Conservation (phyloP, 2,113 vertebrate genomes). For the Gymnogyps californianus region DNA sequence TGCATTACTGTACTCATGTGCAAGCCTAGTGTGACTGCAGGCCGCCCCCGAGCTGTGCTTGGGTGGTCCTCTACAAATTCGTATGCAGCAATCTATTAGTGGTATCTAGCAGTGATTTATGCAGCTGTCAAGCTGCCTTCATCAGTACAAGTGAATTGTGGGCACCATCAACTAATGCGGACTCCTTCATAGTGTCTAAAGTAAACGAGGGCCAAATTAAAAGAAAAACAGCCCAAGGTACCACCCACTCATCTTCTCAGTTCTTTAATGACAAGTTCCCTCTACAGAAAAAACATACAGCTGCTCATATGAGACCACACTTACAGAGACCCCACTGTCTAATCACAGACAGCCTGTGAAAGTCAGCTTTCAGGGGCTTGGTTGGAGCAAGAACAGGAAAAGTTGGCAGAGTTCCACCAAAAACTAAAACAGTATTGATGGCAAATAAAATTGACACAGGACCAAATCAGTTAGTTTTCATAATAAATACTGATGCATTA, state of each 20-base stretch:
- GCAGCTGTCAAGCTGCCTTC: conserved; percentile 83
- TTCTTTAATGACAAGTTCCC: conserved; percentile 71
- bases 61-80: conserved; percentile 79
- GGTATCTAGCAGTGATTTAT: conserved; percentile 80
- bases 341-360: conserved; percentile 57
- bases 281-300: conserved; percentile 73
- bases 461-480: conserved; percentile 24
- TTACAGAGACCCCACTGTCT: conserved; percentile 76
- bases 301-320: conserved; percentile 65
- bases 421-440: conserved; percentile 35
- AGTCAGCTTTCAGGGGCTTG: conserved; percentile 52
- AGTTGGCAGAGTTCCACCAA: conserved; percentile 60
- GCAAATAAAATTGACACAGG: conserved; percentile 41
- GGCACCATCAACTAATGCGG: conserved; percentile 66
- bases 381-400: conserved; percentile 47
- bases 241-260: conserved; percentile 77
- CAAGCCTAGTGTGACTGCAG: conserved; percentile 48
- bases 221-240: conserved; percentile 79
- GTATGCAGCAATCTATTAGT: conserved; percentile 75
- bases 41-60: conserved; percentile 51
- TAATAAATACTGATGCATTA: conserved; percentile 14
- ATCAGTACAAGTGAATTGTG: conserved; percentile 77
- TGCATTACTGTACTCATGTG: conserved; percentile 75
- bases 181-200: conserved; percentile 69
- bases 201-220: conserved; percentile 73